Evolutionary conservation across 2,113 vertebrate genomes (phyloP), one percentile per base, ranked within the genome.

Genomic region (Malurus melanocephalus): DNA sequence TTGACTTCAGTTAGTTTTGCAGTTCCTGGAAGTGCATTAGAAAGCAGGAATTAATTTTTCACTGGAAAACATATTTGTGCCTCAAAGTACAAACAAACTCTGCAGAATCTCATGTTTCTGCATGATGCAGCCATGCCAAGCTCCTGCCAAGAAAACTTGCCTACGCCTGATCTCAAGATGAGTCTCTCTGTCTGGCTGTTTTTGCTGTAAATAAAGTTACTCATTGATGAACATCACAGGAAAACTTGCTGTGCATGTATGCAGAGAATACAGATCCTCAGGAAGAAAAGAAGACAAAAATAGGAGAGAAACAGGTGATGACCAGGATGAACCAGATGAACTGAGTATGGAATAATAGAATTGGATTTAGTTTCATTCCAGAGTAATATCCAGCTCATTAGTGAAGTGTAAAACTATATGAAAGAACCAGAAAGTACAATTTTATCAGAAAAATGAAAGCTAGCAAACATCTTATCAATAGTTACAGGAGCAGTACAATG

Each of bases 71-170:
- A 6, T 35, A 73, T 78, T 91, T 88, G n/a, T 89, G 40, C 24
- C 35, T 71, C 67, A 85, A 80, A 66, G 35, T 69, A 42, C 26
- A 90, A 94, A 74, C 46, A 92, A 90, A 94, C 74, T 56, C 48
- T 93, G 40, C 71, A 77, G 87, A 67, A 92, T 48, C 52, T 91
- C 88, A 14, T 80, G 26, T 4, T 82, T 87, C 61, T 61, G 71
- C 64, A 35, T 77, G 71, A 87, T 69, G 64, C 48, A 89, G 56
- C 40, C 45, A 32, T 77, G 51, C 16, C 72, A 85, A 68, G 14
- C 19, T 89, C 48, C 67, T 89, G 89, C 79, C 94, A 93, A 82
- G 76, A 89, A 85, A 83, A 21, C 72, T 87, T 95, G 72, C 89
- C 82, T 87, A 85, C 3, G 2, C 82, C 52, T 3, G 2, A 69